Conservation (phyloP, 2,113 vertebrate species). For the Casuarius casuarius region DNA sequence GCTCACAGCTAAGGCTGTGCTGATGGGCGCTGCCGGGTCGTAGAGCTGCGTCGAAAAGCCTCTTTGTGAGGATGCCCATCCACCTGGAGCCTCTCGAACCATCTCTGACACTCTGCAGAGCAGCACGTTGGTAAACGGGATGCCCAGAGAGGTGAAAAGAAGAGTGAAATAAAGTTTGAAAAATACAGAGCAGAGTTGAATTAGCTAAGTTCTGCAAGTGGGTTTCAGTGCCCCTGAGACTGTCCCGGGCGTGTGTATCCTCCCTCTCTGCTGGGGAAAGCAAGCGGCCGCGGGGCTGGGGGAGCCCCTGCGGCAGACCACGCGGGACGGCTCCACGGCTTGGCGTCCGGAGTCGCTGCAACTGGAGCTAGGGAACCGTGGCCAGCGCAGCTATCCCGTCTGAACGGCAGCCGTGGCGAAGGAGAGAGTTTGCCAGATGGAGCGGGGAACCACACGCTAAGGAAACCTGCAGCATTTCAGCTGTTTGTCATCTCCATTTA, state of each 20-base stretch:
- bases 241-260: not conserved
- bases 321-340: not conserved
- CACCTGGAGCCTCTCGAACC: not conserved
- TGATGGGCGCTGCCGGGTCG: not conserved
- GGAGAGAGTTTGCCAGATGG: not conserved
- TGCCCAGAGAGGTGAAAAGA: not conserved
- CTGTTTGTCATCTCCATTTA: not conserved
- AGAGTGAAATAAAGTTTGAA: not conserved
- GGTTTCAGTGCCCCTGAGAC: not conserved
- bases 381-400: not conserved
- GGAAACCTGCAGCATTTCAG: not conserved
- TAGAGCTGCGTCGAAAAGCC: not conserved
- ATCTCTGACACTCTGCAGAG: not conserved
- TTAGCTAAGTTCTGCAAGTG: not conserved
- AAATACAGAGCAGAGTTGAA: too few species aligned
- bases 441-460: not conserved
- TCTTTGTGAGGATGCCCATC: not conserved
- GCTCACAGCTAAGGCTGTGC: fast-evolving
- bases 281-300: not conserved
- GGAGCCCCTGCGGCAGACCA: too few species aligned
- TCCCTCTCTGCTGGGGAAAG: not conserved
- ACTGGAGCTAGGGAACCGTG: not conserved
- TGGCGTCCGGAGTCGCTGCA: too few species aligned
- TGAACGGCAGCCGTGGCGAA: not conserved
- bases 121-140: not conserved